phyloP scores from a whole-genome alignment of 2,797 vertebrate species.

The Coilia nasus region DNA sequence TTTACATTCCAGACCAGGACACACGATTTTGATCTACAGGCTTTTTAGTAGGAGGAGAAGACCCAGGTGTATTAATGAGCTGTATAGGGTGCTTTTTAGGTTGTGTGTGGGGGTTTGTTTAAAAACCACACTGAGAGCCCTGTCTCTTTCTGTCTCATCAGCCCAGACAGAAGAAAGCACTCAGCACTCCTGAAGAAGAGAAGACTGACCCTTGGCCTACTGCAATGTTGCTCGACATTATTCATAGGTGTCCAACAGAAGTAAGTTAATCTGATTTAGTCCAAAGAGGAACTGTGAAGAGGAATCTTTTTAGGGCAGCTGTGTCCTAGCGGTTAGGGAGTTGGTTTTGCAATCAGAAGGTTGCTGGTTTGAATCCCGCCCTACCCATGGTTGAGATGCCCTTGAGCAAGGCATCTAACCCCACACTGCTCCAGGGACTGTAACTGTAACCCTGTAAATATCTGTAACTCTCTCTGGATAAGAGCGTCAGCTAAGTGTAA shows the following conservation, averaged over 20 bases:
- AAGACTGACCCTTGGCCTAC: background rate
- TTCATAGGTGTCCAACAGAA: background rate
- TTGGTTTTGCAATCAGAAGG: too few species aligned
- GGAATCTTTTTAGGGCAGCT: too few species aligned
- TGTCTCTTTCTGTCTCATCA: slow-evolving; percentile 9
- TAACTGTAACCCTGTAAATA: too few species aligned
- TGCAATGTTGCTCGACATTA: background rate
- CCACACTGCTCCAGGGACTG: too few species aligned
- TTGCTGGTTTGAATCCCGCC: too few species aligned
- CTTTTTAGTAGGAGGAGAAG: slow-evolving; percentile 20
- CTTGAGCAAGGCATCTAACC: too few species aligned
- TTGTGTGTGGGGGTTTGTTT: slow-evolving; percentile 21
- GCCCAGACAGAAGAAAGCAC: background rate
- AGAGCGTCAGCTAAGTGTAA: too few species aligned
- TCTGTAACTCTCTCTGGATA: too few species aligned
- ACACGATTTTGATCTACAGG: slow-evolving; percentile 37
- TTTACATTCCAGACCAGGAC: slow-evolving; percentile 34
- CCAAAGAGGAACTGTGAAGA: background rate
- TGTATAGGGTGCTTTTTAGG: background rate
- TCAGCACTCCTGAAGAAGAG: background rate
- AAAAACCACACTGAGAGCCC: slow-evolving; percentile 18
- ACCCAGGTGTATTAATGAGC: background rate
- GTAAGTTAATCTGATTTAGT: background rate
- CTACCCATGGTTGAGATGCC: too few species aligned
- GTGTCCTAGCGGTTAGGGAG: too few species aligned